Conservation (phyloP, 2,888 invertebrate genomes). For the Caenorhabditis becei region DNA sequence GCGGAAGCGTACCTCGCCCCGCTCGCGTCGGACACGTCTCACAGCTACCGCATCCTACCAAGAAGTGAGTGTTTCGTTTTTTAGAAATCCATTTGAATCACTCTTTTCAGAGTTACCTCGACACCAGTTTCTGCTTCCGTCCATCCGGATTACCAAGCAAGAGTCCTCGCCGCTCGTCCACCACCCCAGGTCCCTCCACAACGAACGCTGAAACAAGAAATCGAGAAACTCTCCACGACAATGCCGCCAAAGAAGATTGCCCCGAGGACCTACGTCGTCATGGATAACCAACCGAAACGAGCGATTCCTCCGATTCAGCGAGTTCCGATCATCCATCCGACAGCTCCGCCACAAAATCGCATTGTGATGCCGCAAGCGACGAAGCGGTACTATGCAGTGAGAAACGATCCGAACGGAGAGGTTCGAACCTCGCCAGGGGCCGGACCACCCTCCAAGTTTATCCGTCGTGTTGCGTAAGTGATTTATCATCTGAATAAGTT, state of each 20-base stretch:
- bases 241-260: not conserved
- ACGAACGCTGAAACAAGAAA: slow-evolving; percentile 3
- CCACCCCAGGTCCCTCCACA: not conserved
- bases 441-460: too few relatives aligned
- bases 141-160: not conserved
- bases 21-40: too few relatives aligned
- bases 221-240: not conserved
- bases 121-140: too few relatives aligned
- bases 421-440: too few relatives aligned
- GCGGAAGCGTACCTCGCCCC: too few relatives aligned
- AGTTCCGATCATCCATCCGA: too few relatives aligned
- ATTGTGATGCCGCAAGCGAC: not conserved
- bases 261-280: not conserved
- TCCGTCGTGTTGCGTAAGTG: not conserved
- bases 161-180: not conserved
- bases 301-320: too few relatives aligned
- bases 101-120: too few relatives aligned
- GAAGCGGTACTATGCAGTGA: slow-evolving; percentile 40
- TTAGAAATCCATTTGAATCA: too few relatives aligned
- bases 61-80: not conserved
- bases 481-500: too few relatives aligned
- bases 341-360: not conserved
- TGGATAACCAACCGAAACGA: not conserved
- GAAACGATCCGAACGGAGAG: not conserved
- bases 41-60: not conserved